Evolutionary conservation across 2,113 vertebrate genomes (phyloP).

Genomic region (Aramus guarauna): DNA sequence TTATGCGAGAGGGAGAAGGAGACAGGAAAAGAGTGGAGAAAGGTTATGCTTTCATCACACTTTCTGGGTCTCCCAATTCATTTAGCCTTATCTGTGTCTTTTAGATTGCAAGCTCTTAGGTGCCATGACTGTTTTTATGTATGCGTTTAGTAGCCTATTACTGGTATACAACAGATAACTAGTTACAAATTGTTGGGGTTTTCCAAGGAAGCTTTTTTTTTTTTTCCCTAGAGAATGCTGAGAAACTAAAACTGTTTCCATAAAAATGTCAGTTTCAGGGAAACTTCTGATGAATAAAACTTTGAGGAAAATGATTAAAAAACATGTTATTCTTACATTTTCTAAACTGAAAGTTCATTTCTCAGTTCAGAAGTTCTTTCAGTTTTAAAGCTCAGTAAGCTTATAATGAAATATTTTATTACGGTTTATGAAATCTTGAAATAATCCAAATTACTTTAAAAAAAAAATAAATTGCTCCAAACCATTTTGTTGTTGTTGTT

Average conservation of each 20-base stretch:
- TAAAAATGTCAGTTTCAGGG: background rate
- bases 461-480: background rate
- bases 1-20: background rate
- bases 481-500: background rate
- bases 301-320: background rate
- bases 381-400: background rate
- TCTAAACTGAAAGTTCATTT: background rate
- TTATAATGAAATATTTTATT: background rate
- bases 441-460: background rate
- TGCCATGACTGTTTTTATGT: background rate
- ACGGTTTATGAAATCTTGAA: background rate
- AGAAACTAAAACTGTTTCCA: background rate
- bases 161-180: background rate
- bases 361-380: background rate
- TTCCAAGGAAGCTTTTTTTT: background rate
- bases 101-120: slow-evolving; percentile 10
- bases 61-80: background rate
- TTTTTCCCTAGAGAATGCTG: background rate
- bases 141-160: background rate
- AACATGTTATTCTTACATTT: background rate
- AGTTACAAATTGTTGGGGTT: background rate
- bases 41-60: background rate
- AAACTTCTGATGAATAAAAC: background rate
- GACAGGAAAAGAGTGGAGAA: background rate
- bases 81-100: slow-evolving; percentile 34